Percentiles rank a stretch among this genome's conserved stretches.
phyloP scores from a whole-genome alignment of 2,797 vertebrate genomes.

The Pseudopleuronectes americanus region DNA sequence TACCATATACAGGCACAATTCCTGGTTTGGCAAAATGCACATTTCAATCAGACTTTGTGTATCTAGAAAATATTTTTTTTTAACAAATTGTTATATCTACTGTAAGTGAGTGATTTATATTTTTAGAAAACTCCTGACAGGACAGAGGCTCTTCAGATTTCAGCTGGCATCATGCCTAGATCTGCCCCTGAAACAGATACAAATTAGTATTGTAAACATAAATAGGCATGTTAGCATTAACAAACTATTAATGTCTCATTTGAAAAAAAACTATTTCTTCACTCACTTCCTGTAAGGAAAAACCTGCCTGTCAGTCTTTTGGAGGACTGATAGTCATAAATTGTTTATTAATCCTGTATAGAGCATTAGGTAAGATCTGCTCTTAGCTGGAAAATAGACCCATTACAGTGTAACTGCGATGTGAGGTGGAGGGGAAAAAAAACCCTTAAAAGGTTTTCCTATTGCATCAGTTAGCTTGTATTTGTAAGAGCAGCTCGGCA shows the following conservation, averaged over 20 bases:
- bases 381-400: conserved; percentile 73
- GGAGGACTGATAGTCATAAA: conserved; percentile 61
- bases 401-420: conserved; percentile 69
- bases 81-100: too few species aligned
- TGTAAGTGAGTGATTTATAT: too few species aligned
- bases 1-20: too few species aligned
- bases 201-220: conserved; percentile 26
- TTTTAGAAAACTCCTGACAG: too few species aligned
- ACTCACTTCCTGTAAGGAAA: conserved; percentile 13
- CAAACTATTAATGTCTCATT: conserved; percentile 8
- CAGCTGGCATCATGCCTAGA: too few species aligned
- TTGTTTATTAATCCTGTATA: conserved; percentile 70
- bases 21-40: too few species aligned
- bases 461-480: conserved; percentile 62
- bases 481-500: conserved; percentile 39
- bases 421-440: conserved; percentile 37
- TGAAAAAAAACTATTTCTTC: not conserved
- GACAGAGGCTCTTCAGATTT: too few species aligned
- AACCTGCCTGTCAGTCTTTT: conserved; percentile 43
- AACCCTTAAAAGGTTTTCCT: conserved; percentile 76
- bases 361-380: conserved; percentile 63
- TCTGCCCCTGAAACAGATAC: not conserved
- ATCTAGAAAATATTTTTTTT: too few species aligned
- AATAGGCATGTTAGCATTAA: not conserved
- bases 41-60: too few species aligned